Evolutionary conservation across 2,797 vertebrate species (phyloP).

Genomic region (Acropternis orthonyx): DNA sequence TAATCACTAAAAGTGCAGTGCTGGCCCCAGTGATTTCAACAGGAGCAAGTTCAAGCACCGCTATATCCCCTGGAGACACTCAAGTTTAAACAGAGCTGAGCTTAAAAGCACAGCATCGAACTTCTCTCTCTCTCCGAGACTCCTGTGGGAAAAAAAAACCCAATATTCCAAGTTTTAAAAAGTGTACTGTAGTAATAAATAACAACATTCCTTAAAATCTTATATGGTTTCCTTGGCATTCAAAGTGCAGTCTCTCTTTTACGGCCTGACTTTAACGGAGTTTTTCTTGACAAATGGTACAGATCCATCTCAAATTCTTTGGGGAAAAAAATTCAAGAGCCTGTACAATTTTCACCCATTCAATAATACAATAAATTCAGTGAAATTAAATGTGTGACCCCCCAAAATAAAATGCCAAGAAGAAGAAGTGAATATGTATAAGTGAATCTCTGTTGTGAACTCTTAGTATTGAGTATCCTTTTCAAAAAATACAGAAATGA

Average conservation of each 20-base stretch:
- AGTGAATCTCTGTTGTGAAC: neutral
- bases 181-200: neutral
- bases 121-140: neutral
- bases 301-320: neutral
- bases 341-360: neutral
- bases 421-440: neutral
- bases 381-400: neutral
- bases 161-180: neutral
- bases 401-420: neutral
- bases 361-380: neutral
- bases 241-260: neutral
- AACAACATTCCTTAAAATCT: conserved; percentile 13
- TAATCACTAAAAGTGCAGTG: neutral
- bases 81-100: conserved; percentile 35
- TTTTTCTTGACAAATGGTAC: neutral
- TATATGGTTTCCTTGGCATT: neutral
- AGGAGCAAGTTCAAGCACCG: conserved; percentile 44
- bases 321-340: neutral
- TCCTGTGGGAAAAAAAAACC: conserved; percentile 8
- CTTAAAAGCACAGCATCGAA: neutral
- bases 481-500: neutral
- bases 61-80: conserved; percentile 32
- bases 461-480: neutral
- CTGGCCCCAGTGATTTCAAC: neutral
- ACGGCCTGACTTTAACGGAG: neutral